phyloP scores from a whole-genome alignment of 2,797 vertebrate species.

The Remorina albescens region DNA sequence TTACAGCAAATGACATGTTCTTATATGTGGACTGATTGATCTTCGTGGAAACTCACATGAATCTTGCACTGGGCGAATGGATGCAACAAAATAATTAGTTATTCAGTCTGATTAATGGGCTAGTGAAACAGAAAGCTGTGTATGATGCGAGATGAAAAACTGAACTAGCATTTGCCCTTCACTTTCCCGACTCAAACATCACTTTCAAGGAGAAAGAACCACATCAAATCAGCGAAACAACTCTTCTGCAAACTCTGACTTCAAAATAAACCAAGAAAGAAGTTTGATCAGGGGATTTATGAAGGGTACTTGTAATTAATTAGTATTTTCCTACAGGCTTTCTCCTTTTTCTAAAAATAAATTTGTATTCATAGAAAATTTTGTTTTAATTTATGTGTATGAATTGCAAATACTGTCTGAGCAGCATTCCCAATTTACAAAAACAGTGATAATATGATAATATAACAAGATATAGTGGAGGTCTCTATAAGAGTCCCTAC shows the following conservation, averaged over 20 bases:
- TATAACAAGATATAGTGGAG: background rate
- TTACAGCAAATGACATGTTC: background rate
- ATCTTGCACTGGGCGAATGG: background rate
- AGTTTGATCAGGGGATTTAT: background rate
- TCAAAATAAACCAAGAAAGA: background rate
- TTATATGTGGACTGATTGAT: background rate
- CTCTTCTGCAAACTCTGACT: background rate
- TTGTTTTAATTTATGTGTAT: too few relatives aligned
- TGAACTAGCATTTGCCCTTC: background rate
- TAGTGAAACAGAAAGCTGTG: background rate
- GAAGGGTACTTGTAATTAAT: background rate
- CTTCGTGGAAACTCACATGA: background rate
- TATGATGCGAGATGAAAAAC: background rate
- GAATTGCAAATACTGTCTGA: background rate
- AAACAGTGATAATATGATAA: background rate
- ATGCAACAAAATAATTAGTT: background rate
- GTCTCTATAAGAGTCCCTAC: background rate
- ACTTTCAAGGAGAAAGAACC: background rate
- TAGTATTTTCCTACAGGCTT: background rate
- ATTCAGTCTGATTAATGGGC: background rate
- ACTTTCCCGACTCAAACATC: background rate
- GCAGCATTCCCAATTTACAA: background rate
- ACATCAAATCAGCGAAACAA: background rate
- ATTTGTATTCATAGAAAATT: background rate
- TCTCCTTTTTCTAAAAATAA: background rate